Conservation (phyloP, 2,113 vertebrate genomes). For the Heptranchias perlo region DNA sequence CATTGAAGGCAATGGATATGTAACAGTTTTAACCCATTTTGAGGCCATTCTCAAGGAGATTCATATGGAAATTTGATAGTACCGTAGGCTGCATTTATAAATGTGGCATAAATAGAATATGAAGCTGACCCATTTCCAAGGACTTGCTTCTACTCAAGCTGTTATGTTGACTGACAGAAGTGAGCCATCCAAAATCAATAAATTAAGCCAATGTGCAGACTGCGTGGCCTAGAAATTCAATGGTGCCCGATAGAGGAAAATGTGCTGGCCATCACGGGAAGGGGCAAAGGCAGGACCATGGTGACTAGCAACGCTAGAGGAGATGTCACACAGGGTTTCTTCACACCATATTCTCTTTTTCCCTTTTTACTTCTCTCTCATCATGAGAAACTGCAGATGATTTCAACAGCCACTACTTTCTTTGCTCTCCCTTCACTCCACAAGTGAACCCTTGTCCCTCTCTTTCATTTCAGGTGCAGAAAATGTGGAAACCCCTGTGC, state of each 20-base stretch:
- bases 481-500: background rate
- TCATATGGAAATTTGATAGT: background rate
- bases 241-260: background rate
- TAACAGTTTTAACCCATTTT: background rate
- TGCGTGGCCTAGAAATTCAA: background rate
- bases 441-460: background rate
- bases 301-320: background rate
- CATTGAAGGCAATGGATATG: background rate
- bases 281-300: background rate
- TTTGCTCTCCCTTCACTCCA: background rate
- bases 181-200: background rate
- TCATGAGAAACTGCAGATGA: background rate
- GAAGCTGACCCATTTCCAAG: background rate
- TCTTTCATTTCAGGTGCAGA: background rate
- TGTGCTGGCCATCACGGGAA: background rate
- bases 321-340: background rate
- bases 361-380: background rate
- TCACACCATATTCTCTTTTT: no score
- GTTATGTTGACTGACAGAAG: background rate
- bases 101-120: background rate
- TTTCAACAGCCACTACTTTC: background rate
- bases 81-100: background rate
- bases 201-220: background rate
- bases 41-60: background rate
- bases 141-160: background rate